Percentiles rank a stretch among this genome's conserved stretches.
Evolutionary conservation across 2,888 invertebrate genomes (phyloP).

Genomic region (Tortrix viridana): DNA sequence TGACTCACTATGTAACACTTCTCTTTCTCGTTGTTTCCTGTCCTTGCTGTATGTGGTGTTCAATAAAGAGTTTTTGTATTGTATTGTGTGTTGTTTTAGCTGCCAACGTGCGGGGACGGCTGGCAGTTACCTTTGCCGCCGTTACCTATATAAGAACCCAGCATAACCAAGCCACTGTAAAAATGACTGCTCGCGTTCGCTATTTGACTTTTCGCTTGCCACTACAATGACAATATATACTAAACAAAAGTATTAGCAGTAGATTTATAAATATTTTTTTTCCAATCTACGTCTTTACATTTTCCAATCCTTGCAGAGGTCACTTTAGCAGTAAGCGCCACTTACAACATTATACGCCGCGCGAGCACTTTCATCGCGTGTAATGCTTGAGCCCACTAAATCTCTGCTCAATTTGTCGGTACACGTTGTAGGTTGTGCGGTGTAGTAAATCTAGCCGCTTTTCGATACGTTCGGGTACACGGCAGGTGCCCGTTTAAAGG

Average conservation of each 20-base stretch:
- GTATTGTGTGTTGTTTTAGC: too few species aligned
- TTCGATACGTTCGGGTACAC: constrained; percentile 27
- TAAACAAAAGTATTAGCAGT: neutral
- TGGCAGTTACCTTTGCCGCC: too few species aligned
- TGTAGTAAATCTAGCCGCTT: constrained; percentile 31
- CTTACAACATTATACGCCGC: constrained; percentile 30
- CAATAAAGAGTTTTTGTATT: too few species aligned
- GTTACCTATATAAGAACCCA: too few species aligned
- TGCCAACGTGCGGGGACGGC: too few species aligned
- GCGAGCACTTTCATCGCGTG: constrained; percentile 37
- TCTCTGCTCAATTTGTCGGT: constrained; percentile 39
- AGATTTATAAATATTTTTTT: constrained; percentile 1
- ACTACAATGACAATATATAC: neutral
- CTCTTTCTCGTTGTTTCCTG: too few species aligned
- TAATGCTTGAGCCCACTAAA: constrained; percentile 38
- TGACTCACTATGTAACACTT: too few species aligned
- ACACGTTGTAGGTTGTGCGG: constrained; percentile 28
- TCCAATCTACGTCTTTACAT: constrained; percentile 25
- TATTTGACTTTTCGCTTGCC: too few species aligned
- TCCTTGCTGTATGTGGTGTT: too few species aligned
- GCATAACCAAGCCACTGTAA: too few species aligned
- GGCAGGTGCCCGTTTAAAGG: neutral
- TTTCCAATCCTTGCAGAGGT: constrained; percentile 18
- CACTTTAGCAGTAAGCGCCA: constrained; percentile 26
- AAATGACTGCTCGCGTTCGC: too few species aligned